Conservation (phyloP, 2,888 invertebrate species). For the Acleris cristana region DNA sequence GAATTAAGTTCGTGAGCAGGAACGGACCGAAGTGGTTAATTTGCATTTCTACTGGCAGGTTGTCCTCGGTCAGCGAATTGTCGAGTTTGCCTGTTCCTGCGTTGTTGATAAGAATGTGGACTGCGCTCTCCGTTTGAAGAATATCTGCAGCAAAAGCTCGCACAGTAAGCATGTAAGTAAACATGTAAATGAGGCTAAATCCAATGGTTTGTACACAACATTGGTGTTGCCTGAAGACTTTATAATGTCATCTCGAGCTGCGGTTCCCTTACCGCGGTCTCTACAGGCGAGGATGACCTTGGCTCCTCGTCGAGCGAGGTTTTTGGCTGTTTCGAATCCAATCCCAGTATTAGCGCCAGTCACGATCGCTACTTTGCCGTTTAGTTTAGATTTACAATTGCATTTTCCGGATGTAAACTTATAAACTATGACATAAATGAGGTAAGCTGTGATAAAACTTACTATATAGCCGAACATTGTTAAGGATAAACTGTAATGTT, state of each 20-base stretch:
- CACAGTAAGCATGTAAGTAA: too few species aligned
- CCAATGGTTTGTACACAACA: conserved; percentile 86
- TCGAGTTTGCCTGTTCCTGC: conserved; percentile 89
- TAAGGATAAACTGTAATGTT: too few species aligned
- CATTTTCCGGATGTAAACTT: conserved; percentile 48
- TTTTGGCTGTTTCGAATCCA: conserved; percentile 60
- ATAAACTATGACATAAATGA: conserved; percentile 23
- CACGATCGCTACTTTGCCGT: conserved; percentile 59
- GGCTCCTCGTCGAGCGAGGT: conserved; percentile 75
- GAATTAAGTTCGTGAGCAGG: conserved; percentile 91
- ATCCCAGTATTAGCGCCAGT: conserved; percentile 65
- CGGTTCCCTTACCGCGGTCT: conserved; percentile 56
- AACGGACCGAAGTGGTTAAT: conserved; percentile 96
- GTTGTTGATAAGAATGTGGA: conserved; percentile 93
- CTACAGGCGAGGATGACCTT: conserved; percentile 81
- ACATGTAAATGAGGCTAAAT: conserved; percentile 88
- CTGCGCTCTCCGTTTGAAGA: conserved; percentile 84
- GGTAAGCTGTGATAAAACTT: conserved; percentile 12
- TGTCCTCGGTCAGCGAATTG: conserved; percentile 88
- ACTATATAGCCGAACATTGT: conserved; percentile 15
- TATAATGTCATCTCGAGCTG: conserved; percentile 83
- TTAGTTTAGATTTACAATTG: conserved; percentile 46
- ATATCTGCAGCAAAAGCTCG: conserved; percentile 91
- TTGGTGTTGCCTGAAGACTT: conserved; percentile 86
- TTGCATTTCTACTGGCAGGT: conserved; percentile 92